Base-by-base conservation (phyloP, 2,113 vertebrate species). In the Crotophaga sulcirostris region DNA sequence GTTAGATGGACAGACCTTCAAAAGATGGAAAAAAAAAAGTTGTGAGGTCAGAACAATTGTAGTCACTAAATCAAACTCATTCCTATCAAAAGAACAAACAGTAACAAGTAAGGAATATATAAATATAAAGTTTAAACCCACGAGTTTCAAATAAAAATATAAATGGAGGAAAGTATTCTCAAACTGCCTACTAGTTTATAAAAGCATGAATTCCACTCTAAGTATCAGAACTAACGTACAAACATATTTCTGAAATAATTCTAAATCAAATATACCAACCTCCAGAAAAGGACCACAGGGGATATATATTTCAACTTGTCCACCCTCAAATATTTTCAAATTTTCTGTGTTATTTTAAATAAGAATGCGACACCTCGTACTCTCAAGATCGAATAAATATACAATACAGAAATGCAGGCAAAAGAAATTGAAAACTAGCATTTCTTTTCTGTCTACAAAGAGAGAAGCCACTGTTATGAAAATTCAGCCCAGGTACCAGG, bases 331-430 rank as follows among this genome's bases (percentile, higher is more conserved):
- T 1, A 10, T 29, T 62, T 77, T 13, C 33, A 28, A 28, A 13
- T 47, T 58, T 79, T 51, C 25, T 49, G 34, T 5, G 25, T 67
- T 75, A 55, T 36, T 62, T 87, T 24, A 66, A 66, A 5, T 29
- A 74, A 70, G 31, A 87, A 86, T 38, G 28, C 24, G 83, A 31
- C 38, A 69, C 34, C 34, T 75, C 5, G 33, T 33, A 10, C 10
- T 56, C 36, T 84, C 0, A 0, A 58, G 66, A 75, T 31, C 3
- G 4, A 60, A 78, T 17, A 47, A 13, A 52, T 9, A 29, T 11
- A 45, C 17, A 20, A 74, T 5, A 60, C 12, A 49, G 55, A 62
- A 66, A 54, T 15, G 74, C 0, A 21, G n/a, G 16, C 26, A 84
- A 67, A 84, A 55, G 24, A 38, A 9, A 69, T 59, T 31, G 15